Percentiles rank a stretch among this genome's conserved stretches.
Evolutionary conservation across 2,113 vertebrate genomes (phyloP).

Genomic region (Apistogramma diplotaenia): DNA sequence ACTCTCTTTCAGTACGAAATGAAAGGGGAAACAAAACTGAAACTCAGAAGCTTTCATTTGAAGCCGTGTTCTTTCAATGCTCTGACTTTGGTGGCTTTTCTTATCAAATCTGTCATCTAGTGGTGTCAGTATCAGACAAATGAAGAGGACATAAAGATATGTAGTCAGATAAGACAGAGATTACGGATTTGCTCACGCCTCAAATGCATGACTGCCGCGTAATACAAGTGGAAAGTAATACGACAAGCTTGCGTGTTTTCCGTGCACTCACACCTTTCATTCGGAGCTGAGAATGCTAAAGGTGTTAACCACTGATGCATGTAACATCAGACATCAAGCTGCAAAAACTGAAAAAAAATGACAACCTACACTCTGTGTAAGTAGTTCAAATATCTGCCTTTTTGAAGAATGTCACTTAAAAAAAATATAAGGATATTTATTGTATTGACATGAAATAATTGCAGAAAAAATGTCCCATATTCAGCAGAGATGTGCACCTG

Average conservation of each 20-base stretch:
- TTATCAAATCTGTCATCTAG: neutral
- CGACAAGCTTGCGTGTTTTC: neutral
- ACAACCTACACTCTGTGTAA: neutral
- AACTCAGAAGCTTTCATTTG: neutral
- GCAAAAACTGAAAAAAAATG: neutral
- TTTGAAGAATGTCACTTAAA: neutral
- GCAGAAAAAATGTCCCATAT: neutral
- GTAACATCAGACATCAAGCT: neutral
- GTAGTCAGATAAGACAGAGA: neutral
- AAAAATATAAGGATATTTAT: neutral
- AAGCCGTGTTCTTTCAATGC: conserved; percentile 26
- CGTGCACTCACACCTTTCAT: neutral
- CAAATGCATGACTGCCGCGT: neutral
- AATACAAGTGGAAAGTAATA: conserved; percentile 8
- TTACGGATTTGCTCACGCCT: neutral
- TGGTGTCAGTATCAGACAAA: neutral
- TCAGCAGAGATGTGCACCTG: no score
- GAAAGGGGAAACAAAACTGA: conserved; percentile 36
- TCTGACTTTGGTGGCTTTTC: neutral
- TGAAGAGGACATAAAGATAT: neutral
- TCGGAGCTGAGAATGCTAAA: neutral
- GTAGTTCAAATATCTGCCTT: neutral
- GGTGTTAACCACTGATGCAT: conserved; percentile 42
- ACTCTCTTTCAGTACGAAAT: neutral
- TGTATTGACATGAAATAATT: neutral